Evolutionary conservation across 1,140 invertebrate genomes (phyloP).

Genomic region (Tyrophagus putrescentiae): DNA sequence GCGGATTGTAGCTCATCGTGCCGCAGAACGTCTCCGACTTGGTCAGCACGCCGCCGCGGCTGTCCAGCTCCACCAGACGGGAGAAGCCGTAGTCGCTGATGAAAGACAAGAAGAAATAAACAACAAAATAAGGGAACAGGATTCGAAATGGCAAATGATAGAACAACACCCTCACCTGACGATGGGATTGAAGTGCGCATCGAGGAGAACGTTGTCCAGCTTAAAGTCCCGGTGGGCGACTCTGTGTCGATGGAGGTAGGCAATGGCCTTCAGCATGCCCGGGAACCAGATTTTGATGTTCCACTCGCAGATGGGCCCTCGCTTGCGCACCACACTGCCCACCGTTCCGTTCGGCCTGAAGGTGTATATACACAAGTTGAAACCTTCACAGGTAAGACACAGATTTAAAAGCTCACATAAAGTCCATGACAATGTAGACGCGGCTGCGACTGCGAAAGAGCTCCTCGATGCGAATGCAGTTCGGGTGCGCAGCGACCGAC

Average conservation of each 20-base stretch:
- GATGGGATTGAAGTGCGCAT: neutral
- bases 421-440: slow-evolving; percentile 22
- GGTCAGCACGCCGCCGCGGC: neutral
- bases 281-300: slow-evolving; percentile 11
- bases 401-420: too few relatives aligned
- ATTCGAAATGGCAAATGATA: too few relatives aligned
- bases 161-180: too few relatives aligned
- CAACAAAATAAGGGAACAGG: too few relatives aligned
- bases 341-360: neutral
- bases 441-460: slow-evolving; percentile 15
- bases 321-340: neutral
- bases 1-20: slow-evolving; percentile 28
- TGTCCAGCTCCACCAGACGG: neutral
- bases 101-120: too few relatives aligned
- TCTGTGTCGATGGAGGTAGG: slow-evolving; percentile 8
- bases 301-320: slow-evolving; percentile 13
- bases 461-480: slow-evolving; percentile 17
- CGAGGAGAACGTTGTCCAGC: neutral
- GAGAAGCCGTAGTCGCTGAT: neutral
- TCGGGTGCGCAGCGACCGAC: neutral
- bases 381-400: too few relatives aligned
- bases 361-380: too few relatives aligned
- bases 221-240: slow-evolving; percentile 20
- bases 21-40: slow-evolving; percentile 14
- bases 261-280: slow-evolving; percentile 12